Conservation (phyloP, 2,797 vertebrate species). For the Distichodus sexfasciatus region DNA sequence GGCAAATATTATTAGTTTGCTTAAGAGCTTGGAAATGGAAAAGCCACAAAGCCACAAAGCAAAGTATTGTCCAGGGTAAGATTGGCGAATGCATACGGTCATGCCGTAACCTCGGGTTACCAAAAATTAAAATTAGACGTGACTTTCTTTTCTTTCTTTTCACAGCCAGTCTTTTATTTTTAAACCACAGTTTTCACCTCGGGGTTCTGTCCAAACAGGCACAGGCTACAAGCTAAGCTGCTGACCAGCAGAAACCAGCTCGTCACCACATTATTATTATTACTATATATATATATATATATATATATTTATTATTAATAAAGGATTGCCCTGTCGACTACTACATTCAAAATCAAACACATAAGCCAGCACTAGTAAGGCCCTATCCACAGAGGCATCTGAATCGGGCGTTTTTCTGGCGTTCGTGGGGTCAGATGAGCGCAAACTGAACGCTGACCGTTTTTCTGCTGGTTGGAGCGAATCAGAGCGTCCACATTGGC, state of each 20-base stretch:
- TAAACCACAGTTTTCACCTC: conserved; percentile 35
- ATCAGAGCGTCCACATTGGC: too few relatives aligned
- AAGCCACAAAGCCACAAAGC: conserved; percentile 76
- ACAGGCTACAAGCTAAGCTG: conserved; percentile 66
- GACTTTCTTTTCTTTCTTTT: too few relatives aligned
- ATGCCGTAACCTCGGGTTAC: conserved; percentile 66
- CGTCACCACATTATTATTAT: conserved; percentile 45
- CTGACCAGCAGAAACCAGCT: conserved; percentile 77
- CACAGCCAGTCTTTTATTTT: too few relatives aligned
- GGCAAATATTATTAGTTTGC: conserved; percentile 76
- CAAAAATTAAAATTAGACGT: conserved; percentile 51
- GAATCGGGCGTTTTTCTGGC: too few relatives aligned
- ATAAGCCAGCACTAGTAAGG: too few relatives aligned
- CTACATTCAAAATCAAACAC: conserved; percentile 34
- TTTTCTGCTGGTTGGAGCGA: too few relatives aligned
- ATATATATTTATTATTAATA: conserved; percentile 37
- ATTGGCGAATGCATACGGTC: conserved; percentile 70
- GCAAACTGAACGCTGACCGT: too few relatives aligned
- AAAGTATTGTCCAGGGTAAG: conserved; percentile 68
- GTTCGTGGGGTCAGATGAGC: too few relatives aligned
- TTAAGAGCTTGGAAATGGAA: conserved; percentile 75
- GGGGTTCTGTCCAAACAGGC: conserved; percentile 60
- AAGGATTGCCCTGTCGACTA: conserved; percentile 44
- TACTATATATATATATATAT: too few relatives aligned
- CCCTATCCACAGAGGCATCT: too few relatives aligned